Evolutionary conservation across 2,797 vertebrate genomes (phyloP), one percentile per base, ranked within the genome.

Genomic region (Tympanoctomys barrerae): DNA sequence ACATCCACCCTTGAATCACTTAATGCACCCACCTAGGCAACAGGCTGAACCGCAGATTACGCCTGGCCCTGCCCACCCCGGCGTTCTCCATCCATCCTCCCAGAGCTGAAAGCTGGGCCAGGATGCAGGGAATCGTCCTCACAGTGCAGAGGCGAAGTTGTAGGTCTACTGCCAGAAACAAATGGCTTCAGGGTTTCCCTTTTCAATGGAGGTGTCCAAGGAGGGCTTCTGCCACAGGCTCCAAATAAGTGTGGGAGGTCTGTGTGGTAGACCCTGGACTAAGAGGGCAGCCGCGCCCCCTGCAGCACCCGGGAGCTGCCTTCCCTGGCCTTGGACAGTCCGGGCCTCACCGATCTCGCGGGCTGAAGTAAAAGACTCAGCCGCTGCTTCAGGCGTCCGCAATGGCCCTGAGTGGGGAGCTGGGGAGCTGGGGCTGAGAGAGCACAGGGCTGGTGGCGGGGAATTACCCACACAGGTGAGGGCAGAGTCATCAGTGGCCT

Each of bases 301-400:
- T 31, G 12, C 18, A 5, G 2, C 8, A 54, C 77, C 77, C 21
- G 21, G 39, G 36, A 22, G n/a, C 28, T 7, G 8, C 13, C 2
- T 0, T 3, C 26, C 0, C 1, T 2, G 49, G 49, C n/a, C 2
- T 28, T 0, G 3, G 26, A 22, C 73, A 22, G 42, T 49, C 24
- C 9, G 31, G 33, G 59, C 61, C 42, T 28, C 0, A 2, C 36
- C 42, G 26, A n/a, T 71, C 73, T 92, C 21, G 0, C 19, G 46
- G 28, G 33, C 14, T 42, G 9, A 54, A 13, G 21, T 24, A 11
- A 80, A 95, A 59, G 16, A 2, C 36, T 54, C n/a, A 7, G 5
- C 90, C 61, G 0, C 28, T 24, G 52, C 31, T 42, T 92, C 54
- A 22, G 73, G 8, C 3, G 0, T 0, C 7, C 16, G 57, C 28